Evolutionary conservation across 1,140 invertebrate species (phyloP), one percentile per base, ranked within the genome.

Genomic region (Drosophila sproati): DNA sequence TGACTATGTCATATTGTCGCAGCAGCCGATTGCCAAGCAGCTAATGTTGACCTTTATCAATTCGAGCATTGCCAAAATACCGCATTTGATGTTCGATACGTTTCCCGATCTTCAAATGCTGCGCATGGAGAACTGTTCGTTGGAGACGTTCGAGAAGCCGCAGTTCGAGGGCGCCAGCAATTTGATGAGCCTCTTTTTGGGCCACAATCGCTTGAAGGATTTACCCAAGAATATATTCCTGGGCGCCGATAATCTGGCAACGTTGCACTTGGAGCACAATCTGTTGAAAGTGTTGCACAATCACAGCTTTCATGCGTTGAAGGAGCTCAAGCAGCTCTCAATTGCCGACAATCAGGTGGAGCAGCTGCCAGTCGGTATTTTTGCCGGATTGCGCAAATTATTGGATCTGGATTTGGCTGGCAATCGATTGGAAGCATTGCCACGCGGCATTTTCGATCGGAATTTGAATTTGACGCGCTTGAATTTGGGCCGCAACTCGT

Each of bases 111-210:
- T 92, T n/a, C 91, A 92, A 39, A 29, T 91, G 55, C 70, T 92
- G 51, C 91, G 85, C 59, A 91, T 92, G 87, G 91, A 92, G 50
- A 92, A 92, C 63, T 92, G 91, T 6, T 83, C 85, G 31, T 34
- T 92, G 73, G 91, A 92, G 48, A 62, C 82, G 0, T 92, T 92
- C 39, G 91, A 92, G 69, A 86, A 83, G 37, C 91, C 91, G 5
- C 91, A 92, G 47, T 92, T 92, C 34, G 91, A 92, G 61, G 91
- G 91, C 2, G 91, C 91, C 54, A 92, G 91, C 73, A 92, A 92
- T 60, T 50, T 92, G 80, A 92, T 91, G 91, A 77, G 78, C 29
- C 57, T 92, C 4, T 92, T 79, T 20, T 8, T 92, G 75, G 91
- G 82, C 0, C 68, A 90, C 43, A 92, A 92, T 80, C 81, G 69